Percentiles rank a stretch among this genome's conserved stretches.
Evolutionary conservation across 2,888 invertebrate species (phyloP).

Genomic region (Apoda limacodes): DNA sequence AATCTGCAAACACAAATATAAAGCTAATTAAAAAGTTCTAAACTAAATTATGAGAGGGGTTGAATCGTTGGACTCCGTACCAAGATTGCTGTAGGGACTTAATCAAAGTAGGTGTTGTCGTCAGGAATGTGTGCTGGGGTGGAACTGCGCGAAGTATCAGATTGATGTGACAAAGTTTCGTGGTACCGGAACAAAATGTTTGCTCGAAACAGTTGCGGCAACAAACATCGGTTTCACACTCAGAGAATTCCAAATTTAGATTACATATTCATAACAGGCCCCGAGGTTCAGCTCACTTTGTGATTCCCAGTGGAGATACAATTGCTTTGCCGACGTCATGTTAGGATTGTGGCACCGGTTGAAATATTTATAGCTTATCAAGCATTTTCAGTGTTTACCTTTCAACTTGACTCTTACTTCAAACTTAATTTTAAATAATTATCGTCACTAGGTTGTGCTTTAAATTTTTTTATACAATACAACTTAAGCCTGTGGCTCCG

Average conservation of each 20-base stretch:
- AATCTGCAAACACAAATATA: conserved; percentile 70
- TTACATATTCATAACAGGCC: conserved; percentile 67
- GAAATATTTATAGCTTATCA: too few relatives aligned
- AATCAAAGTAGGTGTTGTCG: conserved; percentile 51
- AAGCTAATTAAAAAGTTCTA: conserved; percentile 70
- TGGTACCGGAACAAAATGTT: conserved; percentile 53
- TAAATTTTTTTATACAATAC: too few relatives aligned
- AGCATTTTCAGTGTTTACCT: too few relatives aligned
- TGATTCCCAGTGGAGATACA: conserved; percentile 45
- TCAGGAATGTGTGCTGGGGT: conserved; percentile 37
- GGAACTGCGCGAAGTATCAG: conserved; percentile 19
- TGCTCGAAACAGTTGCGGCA: conserved; percentile 48
- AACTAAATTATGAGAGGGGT: conserved; percentile 70
- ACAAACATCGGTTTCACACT: conserved; percentile 63
- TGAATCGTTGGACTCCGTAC: conserved; percentile 57
- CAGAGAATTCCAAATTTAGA: conserved; percentile 64
- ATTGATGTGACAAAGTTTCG: conserved; percentile 26
- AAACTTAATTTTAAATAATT: too few relatives aligned
- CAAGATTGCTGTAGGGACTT: conserved; percentile 58
- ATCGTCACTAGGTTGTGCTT: too few relatives aligned
- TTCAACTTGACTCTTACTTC: too few relatives aligned
- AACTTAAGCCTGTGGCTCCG: too few relatives aligned
- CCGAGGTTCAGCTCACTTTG: conserved; percentile 50
- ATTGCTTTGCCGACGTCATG: too few relatives aligned
- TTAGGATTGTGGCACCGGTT: too few relatives aligned